Percentiles rank a stretch among this genome's conserved stretches.
phyloP scores from a whole-genome alignment of 2,113 vertebrate species.

The Phylloscopus trochiloides region DNA sequence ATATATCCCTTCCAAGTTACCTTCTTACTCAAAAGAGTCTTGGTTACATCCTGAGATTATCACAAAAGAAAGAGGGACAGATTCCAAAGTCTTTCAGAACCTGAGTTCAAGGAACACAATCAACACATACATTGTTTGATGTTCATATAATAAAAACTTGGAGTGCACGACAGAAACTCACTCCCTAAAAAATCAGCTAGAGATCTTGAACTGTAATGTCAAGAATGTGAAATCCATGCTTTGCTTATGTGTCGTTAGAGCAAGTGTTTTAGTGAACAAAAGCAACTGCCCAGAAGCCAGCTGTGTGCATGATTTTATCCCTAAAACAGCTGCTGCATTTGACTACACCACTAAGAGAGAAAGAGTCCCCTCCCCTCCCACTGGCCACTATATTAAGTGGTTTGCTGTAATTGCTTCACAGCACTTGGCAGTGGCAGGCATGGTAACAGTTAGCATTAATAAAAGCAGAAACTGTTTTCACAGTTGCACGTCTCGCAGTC shows the following conservation, averaged over 20 bases:
- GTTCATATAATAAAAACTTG: neutral
- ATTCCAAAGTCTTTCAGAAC: neutral
- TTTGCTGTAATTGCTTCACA: constrained; percentile 21
- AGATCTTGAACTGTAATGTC: neutral
- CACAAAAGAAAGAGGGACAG: neutral
- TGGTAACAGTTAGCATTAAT: constrained; percentile 48
- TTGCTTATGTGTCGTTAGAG: neutral
- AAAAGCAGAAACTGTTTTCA: constrained; percentile 53
- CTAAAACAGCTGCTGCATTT: constrained; percentile 54
- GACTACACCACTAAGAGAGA: neutral
- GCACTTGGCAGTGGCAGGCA: constrained; percentile 51
- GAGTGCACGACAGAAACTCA: neutral
- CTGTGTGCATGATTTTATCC: constrained; percentile 45
- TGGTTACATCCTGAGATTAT: neutral
- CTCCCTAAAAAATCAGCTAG: neutral
- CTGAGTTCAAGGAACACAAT: neutral
- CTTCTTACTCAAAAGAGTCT: neutral
- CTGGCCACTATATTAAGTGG: constrained; percentile 62
- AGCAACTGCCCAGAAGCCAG: constrained; percentile 50
- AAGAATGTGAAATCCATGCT: neutral
- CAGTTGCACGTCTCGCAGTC: constrained; percentile 4
- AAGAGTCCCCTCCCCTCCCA: constrained; percentile 32
- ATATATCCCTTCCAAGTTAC: neutral
- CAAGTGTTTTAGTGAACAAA: constrained; percentile 28
- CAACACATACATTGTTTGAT: neutral